These are phyloP conservation scores for Cyclophora albipunctata DNA, from an alignment of 2,888 invertebrate species.

Conservation along the genomic window DNA sequence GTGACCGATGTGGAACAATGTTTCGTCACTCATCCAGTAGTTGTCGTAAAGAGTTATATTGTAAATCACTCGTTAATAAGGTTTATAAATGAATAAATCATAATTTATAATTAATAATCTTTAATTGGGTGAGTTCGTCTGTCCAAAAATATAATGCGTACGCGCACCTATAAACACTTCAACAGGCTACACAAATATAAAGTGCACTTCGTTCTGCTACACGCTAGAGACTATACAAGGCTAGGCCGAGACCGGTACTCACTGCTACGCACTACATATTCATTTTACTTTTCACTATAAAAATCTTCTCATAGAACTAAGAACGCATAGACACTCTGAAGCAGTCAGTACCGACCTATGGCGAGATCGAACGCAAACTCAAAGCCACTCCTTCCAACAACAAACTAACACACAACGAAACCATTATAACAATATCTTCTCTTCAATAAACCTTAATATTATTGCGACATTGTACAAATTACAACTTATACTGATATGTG, in stretches of 20 bases:
- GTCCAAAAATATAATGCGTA: constrained; percentile 71
- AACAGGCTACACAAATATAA: constrained; percentile 54
- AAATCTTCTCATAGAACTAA: too few species aligned
- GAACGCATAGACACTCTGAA: too few species aligned
- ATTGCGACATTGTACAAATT: too few species aligned
- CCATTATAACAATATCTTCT: constrained; percentile 23
- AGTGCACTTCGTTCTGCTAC: constrained; percentile 50
- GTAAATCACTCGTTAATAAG: too few species aligned
- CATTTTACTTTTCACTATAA: too few species aligned
- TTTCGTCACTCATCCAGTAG: too few species aligned
- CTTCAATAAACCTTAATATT: constrained; percentile 2
- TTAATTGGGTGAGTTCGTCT: constrained; percentile 61
- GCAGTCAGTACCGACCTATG: not conserved
- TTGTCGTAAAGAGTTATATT: too few species aligned
- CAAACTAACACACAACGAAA: constrained; percentile 25
- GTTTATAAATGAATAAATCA: constrained; percentile 32
- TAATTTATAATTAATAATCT: constrained; percentile 43
- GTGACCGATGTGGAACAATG: too few species aligned
- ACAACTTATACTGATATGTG: too few species aligned
- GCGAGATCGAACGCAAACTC: constrained; percentile 12
- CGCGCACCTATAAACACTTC: constrained; percentile 51
- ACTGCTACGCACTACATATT: too few species aligned
- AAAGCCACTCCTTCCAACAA: constrained; percentile 28
- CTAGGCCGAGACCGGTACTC: constrained; percentile 1
- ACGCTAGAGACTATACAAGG: constrained; percentile 31